phyloP scores from a whole-genome alignment of 2,888 invertebrate genomes.

The Aspidiotus destructor region DNA sequence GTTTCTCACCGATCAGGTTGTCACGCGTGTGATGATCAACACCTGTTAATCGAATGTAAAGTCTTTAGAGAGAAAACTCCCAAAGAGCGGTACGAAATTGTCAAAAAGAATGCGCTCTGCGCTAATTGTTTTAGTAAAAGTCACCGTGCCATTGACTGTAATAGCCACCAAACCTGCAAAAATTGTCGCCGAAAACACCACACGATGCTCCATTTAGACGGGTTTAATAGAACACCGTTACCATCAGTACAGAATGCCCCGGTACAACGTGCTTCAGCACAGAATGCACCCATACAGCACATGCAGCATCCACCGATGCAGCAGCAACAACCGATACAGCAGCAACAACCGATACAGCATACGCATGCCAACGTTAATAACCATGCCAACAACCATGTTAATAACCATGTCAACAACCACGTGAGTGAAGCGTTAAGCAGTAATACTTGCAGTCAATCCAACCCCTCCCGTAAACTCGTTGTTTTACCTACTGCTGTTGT shows the following conservation, averaged over 20 bases:
- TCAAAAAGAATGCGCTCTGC: conserved; percentile 3
- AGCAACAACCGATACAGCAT: no score
- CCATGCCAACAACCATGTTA: no score
- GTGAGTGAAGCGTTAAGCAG: no score
- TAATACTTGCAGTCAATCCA: not conserved
- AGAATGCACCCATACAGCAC: no score
- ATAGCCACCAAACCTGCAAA: not conserved
- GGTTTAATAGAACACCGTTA: no score
- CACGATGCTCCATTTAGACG: conserved; percentile 9
- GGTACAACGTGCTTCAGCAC: no score
- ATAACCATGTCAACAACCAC: no score
- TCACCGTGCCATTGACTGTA: not conserved
- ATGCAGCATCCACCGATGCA: no score
- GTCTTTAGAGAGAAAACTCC: not conserved
- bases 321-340: no score
- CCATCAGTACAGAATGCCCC: no score
- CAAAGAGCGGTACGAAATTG: not conserved
- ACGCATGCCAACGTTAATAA: no score
- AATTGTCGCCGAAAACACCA: conserved; percentile 8
- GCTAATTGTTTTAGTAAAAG: conserved; percentile 11
- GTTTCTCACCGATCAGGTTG: not conserved
- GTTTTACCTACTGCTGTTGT: not conserved
- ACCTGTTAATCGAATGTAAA: conserved; percentile 13
- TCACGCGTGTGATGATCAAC: not conserved
- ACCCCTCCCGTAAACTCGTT: no score